phyloP scores from a whole-genome alignment of 2,113 vertebrate genomes.

The Tragelaphus buxtoni region DNA sequence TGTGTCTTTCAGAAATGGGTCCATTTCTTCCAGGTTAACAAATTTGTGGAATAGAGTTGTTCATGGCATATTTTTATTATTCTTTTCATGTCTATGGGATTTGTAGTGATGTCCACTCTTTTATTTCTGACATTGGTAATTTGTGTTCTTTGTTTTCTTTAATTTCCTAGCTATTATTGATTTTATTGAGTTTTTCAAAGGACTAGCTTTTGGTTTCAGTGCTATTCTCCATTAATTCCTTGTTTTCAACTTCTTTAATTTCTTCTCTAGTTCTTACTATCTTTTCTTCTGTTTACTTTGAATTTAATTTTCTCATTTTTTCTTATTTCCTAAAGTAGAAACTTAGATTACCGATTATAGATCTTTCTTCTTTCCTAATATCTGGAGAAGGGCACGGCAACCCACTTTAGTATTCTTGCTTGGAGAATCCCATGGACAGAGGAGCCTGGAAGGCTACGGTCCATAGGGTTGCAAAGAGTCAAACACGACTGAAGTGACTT shows the following conservation, averaged over 20 bases:
- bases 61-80: background rate
- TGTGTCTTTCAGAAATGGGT: background rate
- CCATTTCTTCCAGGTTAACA: background rate
- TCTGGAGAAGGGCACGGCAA: too few relatives aligned
- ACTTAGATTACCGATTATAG: too few relatives aligned
- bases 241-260: background rate
- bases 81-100: background rate
- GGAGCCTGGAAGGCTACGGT: too few relatives aligned
- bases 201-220: background rate
- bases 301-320: too few relatives aligned
- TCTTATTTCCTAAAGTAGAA: too few relatives aligned
- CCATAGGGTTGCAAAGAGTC: too few relatives aligned
- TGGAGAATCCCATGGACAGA: too few relatives aligned
- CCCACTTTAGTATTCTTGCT: too few relatives aligned
- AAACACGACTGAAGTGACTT: too few relatives aligned
- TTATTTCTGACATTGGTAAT: background rate
- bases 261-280: background rate
- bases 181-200: background rate
- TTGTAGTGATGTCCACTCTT: background rate
- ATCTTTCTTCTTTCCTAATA: too few relatives aligned
- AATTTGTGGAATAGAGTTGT: background rate
- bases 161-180: background rate
- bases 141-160: background rate
- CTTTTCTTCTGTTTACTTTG: too few relatives aligned
- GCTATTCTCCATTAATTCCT: background rate